Conservation (phyloP, 2,888 invertebrate species). For the Amphipoea oculea region DNA sequence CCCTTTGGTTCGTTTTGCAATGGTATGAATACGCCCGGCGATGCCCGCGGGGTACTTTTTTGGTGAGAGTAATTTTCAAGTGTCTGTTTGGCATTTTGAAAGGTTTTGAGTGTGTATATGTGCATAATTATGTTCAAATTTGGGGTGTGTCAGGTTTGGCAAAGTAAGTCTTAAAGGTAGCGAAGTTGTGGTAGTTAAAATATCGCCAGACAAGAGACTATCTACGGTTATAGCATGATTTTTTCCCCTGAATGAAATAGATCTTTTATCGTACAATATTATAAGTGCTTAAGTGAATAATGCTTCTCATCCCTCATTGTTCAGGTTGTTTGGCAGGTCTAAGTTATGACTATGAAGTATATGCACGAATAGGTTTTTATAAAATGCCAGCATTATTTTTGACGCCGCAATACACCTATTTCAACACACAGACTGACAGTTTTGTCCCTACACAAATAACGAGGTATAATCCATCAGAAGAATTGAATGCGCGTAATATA, state of each 20-base stretch:
- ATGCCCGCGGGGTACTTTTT: slow-evolving; percentile 56
- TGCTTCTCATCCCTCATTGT: neutral
- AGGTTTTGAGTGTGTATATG: slow-evolving; percentile 23
- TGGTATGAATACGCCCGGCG: slow-evolving; percentile 50
- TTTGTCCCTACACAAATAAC: slow-evolving; percentile 58
- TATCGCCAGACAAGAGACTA: neutral
- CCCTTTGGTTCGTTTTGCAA: slow-evolving; percentile 61
- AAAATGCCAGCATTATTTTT: slow-evolving; percentile 8
- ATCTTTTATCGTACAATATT: neutral
- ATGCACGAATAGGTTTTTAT: neutral
- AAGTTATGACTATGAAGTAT: neutral
- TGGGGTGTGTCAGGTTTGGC: neutral
- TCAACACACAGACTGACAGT: slow-evolving; percentile 35
- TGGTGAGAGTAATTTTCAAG: slow-evolving; percentile 51
- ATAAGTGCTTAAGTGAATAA: neutral
- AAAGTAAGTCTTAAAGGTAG: neutral
- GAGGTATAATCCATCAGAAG: slow-evolving; percentile 75
- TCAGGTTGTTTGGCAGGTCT: neutral
- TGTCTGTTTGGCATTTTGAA: slow-evolving; percentile 54
- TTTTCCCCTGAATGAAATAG: neutral
- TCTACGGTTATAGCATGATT: neutral
- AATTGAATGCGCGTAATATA: slow-evolving; percentile 78
- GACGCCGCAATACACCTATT: neutral
- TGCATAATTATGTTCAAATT: slow-evolving; percentile 30
- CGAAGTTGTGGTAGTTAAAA: neutral